Evolutionary conservation across 2,888 invertebrate genomes (phyloP).

Genomic region (Hydrotaea cyrtoneurina): DNA sequence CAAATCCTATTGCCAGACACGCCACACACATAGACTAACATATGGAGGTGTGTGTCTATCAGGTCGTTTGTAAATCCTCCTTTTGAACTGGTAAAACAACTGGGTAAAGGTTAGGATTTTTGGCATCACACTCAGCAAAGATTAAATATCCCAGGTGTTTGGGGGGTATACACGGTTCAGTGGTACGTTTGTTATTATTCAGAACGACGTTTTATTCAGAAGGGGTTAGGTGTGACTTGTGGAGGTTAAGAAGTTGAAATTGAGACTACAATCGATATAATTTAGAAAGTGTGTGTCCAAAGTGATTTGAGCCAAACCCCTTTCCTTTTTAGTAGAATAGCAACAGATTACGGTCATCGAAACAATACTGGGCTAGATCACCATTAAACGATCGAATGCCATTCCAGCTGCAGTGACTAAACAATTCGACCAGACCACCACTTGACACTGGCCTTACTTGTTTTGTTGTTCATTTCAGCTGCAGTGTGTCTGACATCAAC

Average conservation of each 20-base stretch:
- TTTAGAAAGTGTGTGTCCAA: no score
- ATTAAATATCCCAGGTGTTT: background rate
- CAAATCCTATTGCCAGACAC: conserved; percentile 31
- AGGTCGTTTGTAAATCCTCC: background rate
- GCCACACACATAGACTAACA: background rate
- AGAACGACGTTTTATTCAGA: background rate
- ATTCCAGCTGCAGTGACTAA: no score
- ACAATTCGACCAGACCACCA: no score
- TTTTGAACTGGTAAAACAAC: background rate
- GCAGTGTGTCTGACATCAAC: conserved; percentile 15
- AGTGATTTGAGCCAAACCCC: no score
- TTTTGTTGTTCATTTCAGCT: background rate
- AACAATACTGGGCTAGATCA: no score
- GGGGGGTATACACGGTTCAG: background rate
- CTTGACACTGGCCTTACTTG: no score
- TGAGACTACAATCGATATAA: no score
- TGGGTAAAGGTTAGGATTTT: background rate
- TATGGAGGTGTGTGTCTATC: background rate
- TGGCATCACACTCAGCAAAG: background rate
- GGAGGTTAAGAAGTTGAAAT: no score
- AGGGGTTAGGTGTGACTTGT: no score
- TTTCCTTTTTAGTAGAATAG: no score
- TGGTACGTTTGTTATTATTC: background rate
- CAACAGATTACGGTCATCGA: no score
- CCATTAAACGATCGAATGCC: no score